A percentile compares a stretch with the other conserved stretches of the same genome.
These are phyloP conservation scores for Merluccius polli DNA, from an alignment of 2,797 vertebrate genomes.

Conservation along the genomic window DNA sequence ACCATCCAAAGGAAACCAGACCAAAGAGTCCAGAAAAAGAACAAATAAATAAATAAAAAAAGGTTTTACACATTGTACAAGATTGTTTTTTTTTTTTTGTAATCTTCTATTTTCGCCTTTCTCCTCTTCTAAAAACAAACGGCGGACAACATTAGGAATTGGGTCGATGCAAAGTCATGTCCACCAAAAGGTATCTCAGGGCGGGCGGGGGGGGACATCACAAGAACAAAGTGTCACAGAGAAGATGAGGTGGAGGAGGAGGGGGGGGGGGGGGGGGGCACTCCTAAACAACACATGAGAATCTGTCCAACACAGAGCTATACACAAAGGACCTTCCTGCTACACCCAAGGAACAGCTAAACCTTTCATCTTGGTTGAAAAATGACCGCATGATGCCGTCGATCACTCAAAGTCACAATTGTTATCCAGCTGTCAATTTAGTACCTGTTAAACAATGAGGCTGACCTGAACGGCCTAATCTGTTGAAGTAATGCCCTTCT, in stretches of 20 bases:
- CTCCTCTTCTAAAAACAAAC: slow-evolving; percentile 62
- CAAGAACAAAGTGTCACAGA: slow-evolving; percentile 66
- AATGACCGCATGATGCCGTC: not conserved
- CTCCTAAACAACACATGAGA: slow-evolving; percentile 61
- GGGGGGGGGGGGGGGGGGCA: slow-evolving; percentile 44
- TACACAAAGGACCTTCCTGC: slow-evolving; percentile 53
- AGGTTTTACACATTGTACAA: slow-evolving; percentile 70
- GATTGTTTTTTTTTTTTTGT: slow-evolving; percentile 54
- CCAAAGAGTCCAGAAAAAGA: slow-evolving; percentile 60
- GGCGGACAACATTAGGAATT: slow-evolving; percentile 58
- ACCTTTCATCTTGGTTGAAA: not conserved
- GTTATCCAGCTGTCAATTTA: not conserved
- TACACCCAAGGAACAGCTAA: slow-evolving; percentile 29
- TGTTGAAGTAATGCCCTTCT: not conserved
- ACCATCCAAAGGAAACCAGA: slow-evolving; percentile 71
- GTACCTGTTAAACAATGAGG: not conserved
- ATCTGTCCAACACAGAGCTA: slow-evolving; percentile 53
- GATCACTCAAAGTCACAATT: not conserved
- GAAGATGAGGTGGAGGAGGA: slow-evolving; percentile 4
- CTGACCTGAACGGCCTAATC: slow-evolving; percentile 26
- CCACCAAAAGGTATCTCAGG: slow-evolving; percentile 43
- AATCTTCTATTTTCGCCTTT: slow-evolving; percentile 37
- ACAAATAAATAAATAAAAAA: slow-evolving; percentile 31
- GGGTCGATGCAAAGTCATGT: slow-evolving; percentile 60
- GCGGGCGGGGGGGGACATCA: slow-evolving; percentile 41